Evolutionary conservation across 2,113 vertebrate genomes (phyloP), one percentile per base, ranked within the genome.

Genomic region (Rhizomys pruinosus): DNA sequence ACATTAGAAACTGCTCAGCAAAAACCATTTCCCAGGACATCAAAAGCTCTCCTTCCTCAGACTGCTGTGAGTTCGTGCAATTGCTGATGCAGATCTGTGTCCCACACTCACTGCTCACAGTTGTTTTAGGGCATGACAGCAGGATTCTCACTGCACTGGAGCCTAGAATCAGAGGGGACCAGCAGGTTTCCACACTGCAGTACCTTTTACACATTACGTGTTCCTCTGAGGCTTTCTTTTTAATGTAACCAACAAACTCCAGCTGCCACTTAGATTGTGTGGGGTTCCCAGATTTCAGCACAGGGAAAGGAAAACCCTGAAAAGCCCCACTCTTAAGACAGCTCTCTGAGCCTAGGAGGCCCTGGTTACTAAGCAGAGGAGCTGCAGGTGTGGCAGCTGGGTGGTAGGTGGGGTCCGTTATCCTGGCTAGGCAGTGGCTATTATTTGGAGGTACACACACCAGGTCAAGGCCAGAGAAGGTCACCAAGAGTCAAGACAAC

Each of bases 181-280:
- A 16, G 0, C 0, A 0, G 55, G 44, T 72, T 84, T 84, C 84
- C 59, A 77, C 3, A 25, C 87, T 59, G 59, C 89, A 74, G 57
- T 73, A 63, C 42, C 73, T 96, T 88, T 93, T 94, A 71, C 59
- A 91, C 66, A 27, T 34, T 73, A 16, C 47, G 23, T 27, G 8
- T 63, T 93, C 93, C 84, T 90, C 93, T 92, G 71, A 81, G 90
- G 66, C 74, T 89, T 95, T 93, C 77, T 80, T n/a, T 55, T 90
- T 84, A 69, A 82, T 52, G 42, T 29, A 85, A 87, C 34, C 15
- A 39, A 82, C 82, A 72, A 71, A 64, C 91, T 95, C 80, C 57
- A 89, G 55, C 27, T 91, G 89, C 91, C 84, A 63, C 72, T 94
- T 91, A 79, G 57, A 68, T 72, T 84, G 85, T 12, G 11, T 52